A percentile compares a stretch with the other conserved stretches of the same genome.
Conservation (phyloP, 1,140 invertebrate genomes). For the Nylanderia fulva region DNA sequence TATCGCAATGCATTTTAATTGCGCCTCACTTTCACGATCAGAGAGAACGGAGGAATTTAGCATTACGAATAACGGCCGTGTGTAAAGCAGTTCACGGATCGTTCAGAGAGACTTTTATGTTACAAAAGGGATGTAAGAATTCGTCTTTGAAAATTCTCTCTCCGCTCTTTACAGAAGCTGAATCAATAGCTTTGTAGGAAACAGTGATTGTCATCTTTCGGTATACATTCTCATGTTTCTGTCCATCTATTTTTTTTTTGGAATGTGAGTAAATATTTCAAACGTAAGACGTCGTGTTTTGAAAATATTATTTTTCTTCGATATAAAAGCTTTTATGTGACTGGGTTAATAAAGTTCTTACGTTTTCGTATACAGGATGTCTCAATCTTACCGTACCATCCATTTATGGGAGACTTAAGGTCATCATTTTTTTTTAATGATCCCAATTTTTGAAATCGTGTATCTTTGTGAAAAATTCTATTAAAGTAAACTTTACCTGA, state of each 20-base stretch:
- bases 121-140: not conserved
- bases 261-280: conserved; percentile 4
- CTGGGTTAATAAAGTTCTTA: not conserved
- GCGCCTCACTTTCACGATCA: not conserved
- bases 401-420: too few relatives aligned
- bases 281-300: not conserved
- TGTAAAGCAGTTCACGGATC: too few relatives aligned
- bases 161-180: not conserved
- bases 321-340: not conserved
- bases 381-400: too few relatives aligned
- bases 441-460: too few relatives aligned
- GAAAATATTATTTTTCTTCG: conserved; percentile 33
- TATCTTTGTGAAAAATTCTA: too few relatives aligned
- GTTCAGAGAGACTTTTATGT: too few relatives aligned
- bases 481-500: too few relatives aligned
- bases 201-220: not conserved
- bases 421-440: too few relatives aligned
- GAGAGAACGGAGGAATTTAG: conserved; percentile 1
- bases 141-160: not conserved
- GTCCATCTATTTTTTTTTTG: not conserved
- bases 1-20: conserved; percentile 28
- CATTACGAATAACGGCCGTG: not conserved
- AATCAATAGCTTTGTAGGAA: not conserved
- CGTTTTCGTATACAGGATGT: too few relatives aligned
- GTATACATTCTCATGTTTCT: not conserved